A percentile compares a stretch with the other conserved stretches of the same genome.
Evolutionary conservation across 2,888 invertebrate genomes (phyloP).

Genomic region (Epinotia ramella): DNA sequence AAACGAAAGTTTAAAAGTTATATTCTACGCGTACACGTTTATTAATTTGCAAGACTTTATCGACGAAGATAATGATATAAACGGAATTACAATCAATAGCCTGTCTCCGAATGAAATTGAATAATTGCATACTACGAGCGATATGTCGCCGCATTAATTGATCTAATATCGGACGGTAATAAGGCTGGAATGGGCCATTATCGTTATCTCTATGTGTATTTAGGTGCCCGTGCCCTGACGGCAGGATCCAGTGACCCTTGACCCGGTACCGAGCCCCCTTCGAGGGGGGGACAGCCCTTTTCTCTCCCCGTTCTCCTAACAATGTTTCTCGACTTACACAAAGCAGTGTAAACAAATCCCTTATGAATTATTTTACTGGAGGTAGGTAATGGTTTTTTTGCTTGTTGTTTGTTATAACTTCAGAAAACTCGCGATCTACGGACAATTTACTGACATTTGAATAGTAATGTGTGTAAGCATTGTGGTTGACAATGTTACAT

Average conservation of each 20-base stretch:
- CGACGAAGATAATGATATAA: neutral
- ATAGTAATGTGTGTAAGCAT: conserved; percentile 20
- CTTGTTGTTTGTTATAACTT: neutral
- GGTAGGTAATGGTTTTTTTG: conserved; percentile 13
- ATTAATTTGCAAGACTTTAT: too few relatives aligned
- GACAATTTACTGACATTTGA: neutral
- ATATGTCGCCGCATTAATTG: conserved; percentile 60
- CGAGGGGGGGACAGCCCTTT: conserved; percentile 48
- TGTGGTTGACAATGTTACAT: conserved; percentile 16
- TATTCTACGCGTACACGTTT: neutral
- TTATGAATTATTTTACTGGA: conserved; percentile 49
- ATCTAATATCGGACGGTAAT: conserved; percentile 64
- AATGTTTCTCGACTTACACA: conserved; percentile 55
- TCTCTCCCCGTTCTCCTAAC: conserved; percentile 55
- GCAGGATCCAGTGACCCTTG: conserved; percentile 67
- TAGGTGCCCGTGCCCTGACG: conserved; percentile 54
- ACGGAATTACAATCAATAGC: neutral
- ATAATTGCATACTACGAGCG: conserved; percentile 52
- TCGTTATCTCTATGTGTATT: conserved; percentile 61
- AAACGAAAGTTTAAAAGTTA: neutral
- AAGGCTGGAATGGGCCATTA: conserved; percentile 66
- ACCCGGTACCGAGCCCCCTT: conserved; percentile 61
- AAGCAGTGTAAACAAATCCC: conserved; percentile 38
- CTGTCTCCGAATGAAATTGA: conserved; percentile 5
- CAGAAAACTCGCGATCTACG: too few relatives aligned